Base-by-base conservation (phyloP, 1,140 invertebrate genomes). In the Hylaeus anthracinus region DNA sequence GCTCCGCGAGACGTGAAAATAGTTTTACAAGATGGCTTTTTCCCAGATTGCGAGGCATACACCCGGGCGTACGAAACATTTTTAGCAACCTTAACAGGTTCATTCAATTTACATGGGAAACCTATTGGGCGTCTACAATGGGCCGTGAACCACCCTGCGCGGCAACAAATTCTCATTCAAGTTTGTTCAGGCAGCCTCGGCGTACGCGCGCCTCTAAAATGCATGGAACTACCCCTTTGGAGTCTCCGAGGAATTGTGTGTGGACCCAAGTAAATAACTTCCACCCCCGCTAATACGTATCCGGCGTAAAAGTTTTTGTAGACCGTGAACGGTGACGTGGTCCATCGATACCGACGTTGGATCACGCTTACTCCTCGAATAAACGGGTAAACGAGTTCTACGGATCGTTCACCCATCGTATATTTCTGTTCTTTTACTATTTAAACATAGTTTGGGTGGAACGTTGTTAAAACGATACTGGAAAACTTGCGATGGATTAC, bases 151-250 rank as follows among this genome's bases (percentile, higher is more conserved):
- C 39, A 41, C 60, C 51, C 51, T 5, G 1, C 61, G 51, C 15
- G 9, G 26, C 77, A 65, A 48, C 77, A 45, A 72, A 65, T 65
- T 79, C 37, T 12, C 58, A 15, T 58, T 39, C 37, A 73, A 73
- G 77, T 79, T 79, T 73, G 14, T 48, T 56, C 61, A 55, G 6
- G 65, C 51, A 37, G 26, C 15, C 37, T 15, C n/a, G 2, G 2
- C 45, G 65, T n/a, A 37, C 45, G n/a, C 9, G 45, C 48, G 48
- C 12, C 67, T 78, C 70, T 79, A 73, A 64, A 79, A 79, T 79
- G 71, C 77, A 79, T 79, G 69, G 71, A 65, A 79, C 48, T 56
- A 72, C 76, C 69, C 70, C 58, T 64, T 79, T 64, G 60, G 61
- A 58, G 51, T 65, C 77, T 56, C 77, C 8, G 10, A 51, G 77